A percentile compares a stretch with the other conserved stretches of the same genome.
These are phyloP conservation scores for Deilephila porcellus DNA, from an alignment of 2,888 invertebrate genomes.

Conservation along the genomic window DNA sequence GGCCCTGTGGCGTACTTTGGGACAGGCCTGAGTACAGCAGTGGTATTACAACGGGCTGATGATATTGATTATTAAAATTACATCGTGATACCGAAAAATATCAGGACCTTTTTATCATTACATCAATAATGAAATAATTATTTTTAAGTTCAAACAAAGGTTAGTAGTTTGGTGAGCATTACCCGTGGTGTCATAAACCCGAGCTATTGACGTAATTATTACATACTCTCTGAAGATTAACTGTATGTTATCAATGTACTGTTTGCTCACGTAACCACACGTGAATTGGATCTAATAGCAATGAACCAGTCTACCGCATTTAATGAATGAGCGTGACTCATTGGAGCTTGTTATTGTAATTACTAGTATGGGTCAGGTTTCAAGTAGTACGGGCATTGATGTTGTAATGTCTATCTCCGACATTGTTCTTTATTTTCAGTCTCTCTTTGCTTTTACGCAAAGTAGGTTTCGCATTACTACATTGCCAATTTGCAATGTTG, in stretches of 20 bases:
- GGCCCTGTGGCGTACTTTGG: no score
- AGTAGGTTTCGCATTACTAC: no score
- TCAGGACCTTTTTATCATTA: background rate
- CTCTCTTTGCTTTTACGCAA: no score
- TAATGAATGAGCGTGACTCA: conserved; percentile 24
- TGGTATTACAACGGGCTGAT: no score
- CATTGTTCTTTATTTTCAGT: no score
- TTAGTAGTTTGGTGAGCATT: no score
- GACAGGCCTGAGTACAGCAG: no score
- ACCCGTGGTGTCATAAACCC: background rate
- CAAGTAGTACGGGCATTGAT: background rate
- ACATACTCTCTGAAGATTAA: background rate
- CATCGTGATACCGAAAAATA: no score
- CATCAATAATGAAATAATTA: background rate
- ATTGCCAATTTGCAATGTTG: no score
- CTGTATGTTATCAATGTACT: background rate
- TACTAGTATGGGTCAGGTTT: background rate
- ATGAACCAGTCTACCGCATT: background rate
- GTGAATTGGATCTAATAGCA: conserved; percentile 7
- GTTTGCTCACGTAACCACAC: background rate
- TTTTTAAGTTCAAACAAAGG: background rate
- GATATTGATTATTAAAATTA: no score
- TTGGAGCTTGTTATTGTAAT: background rate
- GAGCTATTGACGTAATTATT: background rate
- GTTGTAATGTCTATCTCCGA: background rate